Conservation (phyloP, 2,113 vertebrate species). For the Leptocoma aspasia region DNA sequence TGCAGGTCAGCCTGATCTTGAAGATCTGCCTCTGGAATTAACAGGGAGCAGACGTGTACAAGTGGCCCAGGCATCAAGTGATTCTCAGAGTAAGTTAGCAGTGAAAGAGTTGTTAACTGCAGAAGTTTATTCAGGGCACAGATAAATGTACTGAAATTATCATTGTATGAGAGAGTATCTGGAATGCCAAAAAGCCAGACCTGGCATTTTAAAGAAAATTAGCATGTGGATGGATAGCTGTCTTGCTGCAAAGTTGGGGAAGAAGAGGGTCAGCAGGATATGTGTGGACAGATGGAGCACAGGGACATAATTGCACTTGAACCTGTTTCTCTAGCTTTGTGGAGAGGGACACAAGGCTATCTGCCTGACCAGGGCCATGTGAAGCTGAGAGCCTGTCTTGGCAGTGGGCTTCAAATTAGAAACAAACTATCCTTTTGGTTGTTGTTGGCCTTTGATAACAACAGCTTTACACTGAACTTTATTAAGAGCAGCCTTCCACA, state of each 20-base stretch:
- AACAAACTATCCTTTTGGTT: background rate
- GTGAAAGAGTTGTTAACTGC: background rate
- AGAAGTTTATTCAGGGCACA: background rate
- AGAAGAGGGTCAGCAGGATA: background rate
- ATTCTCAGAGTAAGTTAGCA: background rate
- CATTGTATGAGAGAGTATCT: background rate
- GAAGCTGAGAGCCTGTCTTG: background rate
- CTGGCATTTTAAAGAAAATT: background rate
- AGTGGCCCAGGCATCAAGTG: background rate
- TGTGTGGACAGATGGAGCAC: background rate
- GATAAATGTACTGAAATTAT: background rate
- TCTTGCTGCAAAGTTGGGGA: background rate
- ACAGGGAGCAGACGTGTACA: accelerated
- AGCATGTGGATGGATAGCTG: accelerated
- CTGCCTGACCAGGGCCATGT: too few species aligned
- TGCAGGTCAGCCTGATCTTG: background rate
- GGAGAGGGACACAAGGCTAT: background rate
- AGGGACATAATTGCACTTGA: background rate
- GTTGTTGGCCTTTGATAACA: background rate
- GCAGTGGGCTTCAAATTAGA: background rate
- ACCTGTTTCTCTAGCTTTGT: background rate
- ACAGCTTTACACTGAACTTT: background rate
- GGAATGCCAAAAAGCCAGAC: background rate
- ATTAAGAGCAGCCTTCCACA: background rate
- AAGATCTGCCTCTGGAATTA: background rate